These are phyloP conservation scores for Holacanthus passer DNA, from an alignment of 2,113 vertebrate species.

Conservation along the genomic window DNA sequence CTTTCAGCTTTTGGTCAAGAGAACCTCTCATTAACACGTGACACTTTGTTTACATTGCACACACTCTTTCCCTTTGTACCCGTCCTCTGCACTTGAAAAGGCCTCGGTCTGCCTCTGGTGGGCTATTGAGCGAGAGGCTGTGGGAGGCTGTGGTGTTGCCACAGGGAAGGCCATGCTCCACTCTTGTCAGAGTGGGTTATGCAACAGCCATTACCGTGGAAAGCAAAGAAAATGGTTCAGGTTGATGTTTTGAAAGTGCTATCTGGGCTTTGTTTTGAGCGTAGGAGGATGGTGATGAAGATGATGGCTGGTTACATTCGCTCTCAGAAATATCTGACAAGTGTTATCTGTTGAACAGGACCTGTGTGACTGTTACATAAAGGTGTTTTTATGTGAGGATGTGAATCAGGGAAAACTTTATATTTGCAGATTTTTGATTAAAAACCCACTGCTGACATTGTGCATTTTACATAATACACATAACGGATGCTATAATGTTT, in stretches of 20 bases:
- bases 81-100: constrained; percentile 61
- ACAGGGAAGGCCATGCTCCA: constrained; percentile 69
- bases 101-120: constrained; percentile 47
- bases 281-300: constrained; percentile 70
- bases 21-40: constrained; percentile 23
- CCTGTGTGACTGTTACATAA: constrained; percentile 51
- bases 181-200: constrained; percentile 78
- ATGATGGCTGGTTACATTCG: constrained; percentile 53
- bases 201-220: constrained; percentile 79
- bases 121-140: constrained; percentile 68
- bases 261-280: constrained; percentile 51
- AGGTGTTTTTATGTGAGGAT: constrained; percentile 31
- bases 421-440: background rate
- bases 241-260: constrained; percentile 67
- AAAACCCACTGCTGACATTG: background rate
- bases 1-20: background rate
- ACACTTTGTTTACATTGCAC: constrained; percentile 59
- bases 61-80: constrained; percentile 25
- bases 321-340: constrained; percentile 55
- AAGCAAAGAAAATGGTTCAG: constrained; percentile 60
- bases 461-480: too few species aligned
- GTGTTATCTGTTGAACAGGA: constrained; percentile 44
- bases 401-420: background rate
- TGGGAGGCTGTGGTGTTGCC: constrained; percentile 74
- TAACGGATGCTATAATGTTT: too few species aligned